A percentile compares a stretch with the other conserved stretches of the same genome.
phyloP scores from a whole-genome alignment of 1,140 invertebrate species.

The Caerostris extrusa region DNA sequence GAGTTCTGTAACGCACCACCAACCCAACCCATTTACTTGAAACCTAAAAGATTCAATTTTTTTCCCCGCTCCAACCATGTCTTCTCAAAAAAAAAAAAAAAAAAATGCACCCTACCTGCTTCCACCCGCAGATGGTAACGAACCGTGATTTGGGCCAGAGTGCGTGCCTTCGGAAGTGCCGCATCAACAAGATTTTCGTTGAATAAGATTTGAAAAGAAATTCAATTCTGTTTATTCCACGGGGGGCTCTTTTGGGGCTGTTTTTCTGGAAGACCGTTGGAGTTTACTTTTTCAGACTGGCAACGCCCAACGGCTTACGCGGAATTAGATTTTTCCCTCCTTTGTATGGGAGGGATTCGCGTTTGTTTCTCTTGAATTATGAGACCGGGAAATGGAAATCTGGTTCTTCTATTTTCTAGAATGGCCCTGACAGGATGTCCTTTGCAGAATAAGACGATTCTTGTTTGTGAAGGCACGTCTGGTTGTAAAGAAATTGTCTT shows the following conservation, averaged over 20 bases:
- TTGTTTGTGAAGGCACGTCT: too few species aligned
- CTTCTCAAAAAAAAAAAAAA: background rate
- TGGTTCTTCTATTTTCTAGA: background rate
- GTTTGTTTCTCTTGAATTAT: constrained; percentile 16
- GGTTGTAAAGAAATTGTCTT: too few species aligned
- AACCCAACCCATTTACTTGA: background rate
- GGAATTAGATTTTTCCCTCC: background rate
- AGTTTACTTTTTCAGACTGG: background rate
- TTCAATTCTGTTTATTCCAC: constrained; percentile 2
- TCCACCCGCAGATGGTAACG: background rate
- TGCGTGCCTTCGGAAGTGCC: background rate
- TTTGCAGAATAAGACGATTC: background rate
- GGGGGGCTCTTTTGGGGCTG: background rate
- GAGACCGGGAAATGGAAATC: background rate
- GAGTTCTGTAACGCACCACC: background rate
- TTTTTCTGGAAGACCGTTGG: background rate
- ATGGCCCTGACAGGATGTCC: background rate
- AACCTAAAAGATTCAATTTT: background rate
- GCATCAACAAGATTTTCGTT: constrained; percentile 17
- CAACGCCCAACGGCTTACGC: background rate
- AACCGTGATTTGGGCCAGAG: background rate
- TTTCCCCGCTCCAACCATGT: background rate
- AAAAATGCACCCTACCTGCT: background rate
- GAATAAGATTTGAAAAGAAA: constrained; percentile 32
- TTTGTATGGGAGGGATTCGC: background rate